Evolutionary conservation across 2,888 invertebrate genomes (phyloP), one percentile per base, ranked within the genome.

Genomic region (Pterostichus madidus): DNA sequence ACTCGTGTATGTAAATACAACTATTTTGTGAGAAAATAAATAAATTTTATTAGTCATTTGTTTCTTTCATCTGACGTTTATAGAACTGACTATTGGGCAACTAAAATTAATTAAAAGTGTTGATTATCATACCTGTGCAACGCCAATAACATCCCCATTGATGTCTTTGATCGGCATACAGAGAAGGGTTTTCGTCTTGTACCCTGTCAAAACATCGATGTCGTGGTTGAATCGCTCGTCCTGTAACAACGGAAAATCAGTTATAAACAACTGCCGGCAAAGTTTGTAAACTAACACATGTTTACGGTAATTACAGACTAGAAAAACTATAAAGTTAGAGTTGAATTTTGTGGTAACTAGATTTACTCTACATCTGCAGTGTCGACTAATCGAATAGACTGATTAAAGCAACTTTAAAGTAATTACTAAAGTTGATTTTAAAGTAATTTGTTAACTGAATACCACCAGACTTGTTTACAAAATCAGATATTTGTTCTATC

Each of bases 121-220:
- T 0, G 8, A 31, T 24, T 24, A 59, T 64, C 87, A 91, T 90
- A 96, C 95, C 93, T 99, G 98, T 80, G 98, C 99, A 83, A 99
- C 98, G 24, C 99, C 99, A 86, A 99, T 95, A 86, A 99, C 97
- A 90, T 98, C 97, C 49, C 97, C 98, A 87, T 95, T 95, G 89
- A 95, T 96, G 91, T 98, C 98, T 91, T 97, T 96, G 89, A 98
- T 98, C 80, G 98, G 98, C 97, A 98, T 97, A 90, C 98, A 98
- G 84, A 98, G 93, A 85, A 98, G 93, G 80, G 97, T 96, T 90
- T 96, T 94, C 80, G 98, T 98, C 89, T 95, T 95, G 91, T 98
- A 98, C 68, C 98, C 98, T 24, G 98, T 98, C 90, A 95, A 93
- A 86, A 94, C 95, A 91, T 98, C 98, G 87, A 98, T 96, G 90